Conservation (phyloP, 64 coral and sea anemone species). For the Porites lutea region DNA sequence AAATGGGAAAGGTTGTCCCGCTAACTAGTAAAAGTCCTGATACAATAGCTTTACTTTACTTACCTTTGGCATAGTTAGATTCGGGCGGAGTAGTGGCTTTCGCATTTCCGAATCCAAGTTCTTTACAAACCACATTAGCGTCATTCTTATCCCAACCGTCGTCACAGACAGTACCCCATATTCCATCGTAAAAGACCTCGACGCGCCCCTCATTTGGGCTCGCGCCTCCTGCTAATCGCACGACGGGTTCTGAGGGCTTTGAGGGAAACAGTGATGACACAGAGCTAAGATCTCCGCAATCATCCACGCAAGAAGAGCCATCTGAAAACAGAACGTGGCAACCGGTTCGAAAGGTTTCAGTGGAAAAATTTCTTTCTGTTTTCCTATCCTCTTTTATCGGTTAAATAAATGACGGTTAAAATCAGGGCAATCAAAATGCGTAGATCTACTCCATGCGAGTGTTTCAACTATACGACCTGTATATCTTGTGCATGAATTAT, state of each 20-base stretch:
- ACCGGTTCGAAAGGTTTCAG: too few species aligned
- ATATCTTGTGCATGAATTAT: too few species aligned
- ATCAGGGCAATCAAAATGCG: background rate
- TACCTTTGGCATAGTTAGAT: conserved; percentile 71
- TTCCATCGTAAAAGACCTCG: conserved; percentile 58
- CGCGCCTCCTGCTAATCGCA: conserved; percentile 27
- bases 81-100: conserved; percentile 6
- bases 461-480: too few species aligned
- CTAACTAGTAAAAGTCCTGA: too few species aligned
- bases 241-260: conserved; percentile 18
- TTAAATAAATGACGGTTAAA: background rate
- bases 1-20: too few species aligned
- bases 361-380: background rate
- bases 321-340: background rate
- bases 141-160: conserved; percentile 83
- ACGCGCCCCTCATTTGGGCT: conserved; percentile 42
- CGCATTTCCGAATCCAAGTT: conserved; percentile 80
- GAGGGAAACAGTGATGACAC: conserved; percentile 50
- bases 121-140: conserved; percentile 78
- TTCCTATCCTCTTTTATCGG: too few species aligned
- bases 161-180: conserved; percentile 92
- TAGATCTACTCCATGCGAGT: too few species aligned
- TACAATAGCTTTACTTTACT: background rate
- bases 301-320: conserved; percentile 20
- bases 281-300: conserved; percentile 41